A percentile compares a stretch with the other conserved stretches of the same genome.
phyloP scores from a whole-genome alignment of 2,888 invertebrate genomes.

The Ornithoptera priamus region DNA sequence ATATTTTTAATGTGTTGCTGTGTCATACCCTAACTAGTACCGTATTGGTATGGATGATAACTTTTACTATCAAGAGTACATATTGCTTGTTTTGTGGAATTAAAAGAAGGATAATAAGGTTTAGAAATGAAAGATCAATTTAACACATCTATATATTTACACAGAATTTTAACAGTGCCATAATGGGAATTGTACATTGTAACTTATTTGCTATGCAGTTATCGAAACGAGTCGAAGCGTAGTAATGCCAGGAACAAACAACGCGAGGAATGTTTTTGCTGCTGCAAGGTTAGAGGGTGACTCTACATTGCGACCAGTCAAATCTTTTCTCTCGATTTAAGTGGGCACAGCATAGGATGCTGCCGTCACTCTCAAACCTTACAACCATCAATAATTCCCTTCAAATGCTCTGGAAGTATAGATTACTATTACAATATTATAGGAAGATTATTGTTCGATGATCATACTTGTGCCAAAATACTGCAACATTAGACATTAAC shows the following conservation, averaged over 20 bases:
- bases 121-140: conserved; percentile 61
- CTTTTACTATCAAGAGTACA: too few relatives aligned
- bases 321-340: conserved; percentile 67
- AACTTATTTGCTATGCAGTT: conserved; percentile 50
- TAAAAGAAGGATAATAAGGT: too few relatives aligned
- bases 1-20: too few relatives aligned
- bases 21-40: too few relatives aligned
- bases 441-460: conserved; percentile 30
- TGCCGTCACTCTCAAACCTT: conserved; percentile 58
- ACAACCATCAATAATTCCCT: conserved; percentile 51
- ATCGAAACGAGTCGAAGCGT: conserved; percentile 61
- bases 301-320: conserved; percentile 69
- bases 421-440: conserved; percentile 42
- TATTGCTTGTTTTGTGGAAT: too few relatives aligned
- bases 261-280: conserved; percentile 47
- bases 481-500: conserved; percentile 22
- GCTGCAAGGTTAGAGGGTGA: conserved; percentile 49
- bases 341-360: conserved; percentile 71
- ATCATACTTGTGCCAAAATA: conserved; percentile 21
- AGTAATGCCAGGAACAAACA: conserved; percentile 60
- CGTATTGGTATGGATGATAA: too few relatives aligned
- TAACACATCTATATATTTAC: conserved; percentile 80
- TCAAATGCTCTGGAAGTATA: conserved; percentile 46
- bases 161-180: conserved; percentile 77
- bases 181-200: conserved; percentile 65